Conservation (phyloP, 2,797 vertebrate genomes). For the Hemibagrus guttatus region DNA sequence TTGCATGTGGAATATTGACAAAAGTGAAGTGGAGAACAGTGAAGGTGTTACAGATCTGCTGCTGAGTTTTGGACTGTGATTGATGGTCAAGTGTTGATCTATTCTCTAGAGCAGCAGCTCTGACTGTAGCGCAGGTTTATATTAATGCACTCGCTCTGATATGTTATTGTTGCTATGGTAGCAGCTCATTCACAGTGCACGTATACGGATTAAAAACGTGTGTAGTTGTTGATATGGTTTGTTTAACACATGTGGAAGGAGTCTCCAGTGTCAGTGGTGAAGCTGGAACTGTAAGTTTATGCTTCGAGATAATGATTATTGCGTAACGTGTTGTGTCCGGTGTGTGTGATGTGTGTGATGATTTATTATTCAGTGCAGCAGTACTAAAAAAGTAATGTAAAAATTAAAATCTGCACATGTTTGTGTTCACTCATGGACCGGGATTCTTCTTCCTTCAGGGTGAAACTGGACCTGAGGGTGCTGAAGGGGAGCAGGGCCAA, state of each 20-base stretch:
- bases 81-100: not conserved
- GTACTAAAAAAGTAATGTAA: not conserved
- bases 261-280: not conserved
- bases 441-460: slow-evolving; percentile 75
- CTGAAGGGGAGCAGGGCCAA: slow-evolving; percentile 83
- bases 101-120: not conserved
- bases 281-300: not conserved
- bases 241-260: not conserved
- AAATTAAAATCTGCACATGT: not conserved
- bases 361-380: not conserved
- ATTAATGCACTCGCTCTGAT: not conserved
- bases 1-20: not conserved
- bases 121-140: not conserved
- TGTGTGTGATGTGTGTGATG: too few relatives aligned
- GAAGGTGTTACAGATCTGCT: not conserved
- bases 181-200: not conserved
- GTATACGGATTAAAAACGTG: not conserved
- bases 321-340: not conserved
- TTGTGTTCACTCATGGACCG: not conserved
- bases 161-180: not conserved
- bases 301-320: not conserved
- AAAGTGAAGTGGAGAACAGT: not conserved
- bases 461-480: slow-evolving; percentile 82
- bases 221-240: not conserved
- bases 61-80: not conserved